Evolutionary conservation across 1,140 invertebrate genomes (phyloP), one percentile per base, ranked within the genome.

Genomic region (Triops cancriformis): DNA sequence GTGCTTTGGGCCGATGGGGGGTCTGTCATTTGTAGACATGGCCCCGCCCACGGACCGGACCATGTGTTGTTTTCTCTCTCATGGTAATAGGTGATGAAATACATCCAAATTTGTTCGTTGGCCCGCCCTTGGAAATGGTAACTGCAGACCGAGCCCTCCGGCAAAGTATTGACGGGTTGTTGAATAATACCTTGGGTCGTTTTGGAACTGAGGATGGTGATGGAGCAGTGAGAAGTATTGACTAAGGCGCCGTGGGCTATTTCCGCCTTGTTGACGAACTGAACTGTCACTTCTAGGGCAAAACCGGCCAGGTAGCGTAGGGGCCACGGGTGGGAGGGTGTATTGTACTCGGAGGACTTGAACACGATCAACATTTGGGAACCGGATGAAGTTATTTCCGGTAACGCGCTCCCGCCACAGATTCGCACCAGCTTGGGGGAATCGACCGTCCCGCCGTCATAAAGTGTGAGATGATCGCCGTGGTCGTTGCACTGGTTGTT

Each of bases 361-460:
- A 94, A 93, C 83, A 93, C 91, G 28, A 94, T 86, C 26, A 93
- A 85, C 88, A 94, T 90, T 81, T 92, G 89, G 75, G 92, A 89
- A 18, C 90, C 90, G 82, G 91, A 90, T 82, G 91, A 92, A 80
- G 93, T 88, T 78, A 94, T 92, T 83, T 93, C 91, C 12, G 92
- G 92, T 5, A 94, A 89, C 1, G 88, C 89, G 82, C 94, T 92
- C 3, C 92, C 92, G n/a, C 92, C 93, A 83, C 93, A 94, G 74
- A 94, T 86, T 78, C 92, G 87, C 6, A 93, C 90, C 41, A 94
- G 84, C 9, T 93, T 89, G 1, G 92, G 90, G 51, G 91, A 90
- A 26, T 88, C 87, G 10, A 73, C 51, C 9, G 76, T 74, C 14
- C 28, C 75, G 0, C 93, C 93, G 82, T 94, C 93, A 85, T 92